Base-by-base conservation (phyloP, 2,888 invertebrate genomes). In the Empis stercorea region DNA sequence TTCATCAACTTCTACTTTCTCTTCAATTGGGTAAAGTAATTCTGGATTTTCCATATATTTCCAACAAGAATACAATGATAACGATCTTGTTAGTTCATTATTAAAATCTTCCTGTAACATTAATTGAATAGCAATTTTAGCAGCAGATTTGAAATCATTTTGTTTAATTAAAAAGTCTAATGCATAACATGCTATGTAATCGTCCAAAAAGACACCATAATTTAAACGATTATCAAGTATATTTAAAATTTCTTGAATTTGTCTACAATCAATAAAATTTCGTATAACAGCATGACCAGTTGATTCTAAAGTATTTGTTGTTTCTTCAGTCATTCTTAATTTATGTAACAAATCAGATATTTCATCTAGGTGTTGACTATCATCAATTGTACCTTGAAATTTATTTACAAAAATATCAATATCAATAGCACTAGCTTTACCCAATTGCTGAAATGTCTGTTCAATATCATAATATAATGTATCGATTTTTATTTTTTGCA, bases 161-260 rank as follows among this genome's bases (percentile, higher is more conserved):
- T 73, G 69, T 59, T 81, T 79, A 47, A 95, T 68, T 57, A 88
- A 81, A 47, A 76, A 74, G 62, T 95, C 84, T 70, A 96, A 73
- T 34, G 93, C 67, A 44, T 94, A 71, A 65, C 88, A 91, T 10
- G 81, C 81, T 30, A 79, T 74, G 56, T 80, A 84, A 50, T 79
- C 68, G 68, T 96, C 92, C n/a, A 91, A 77, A 62, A 95, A 95
- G 30, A 97, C 68, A 2, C 97, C 97, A 72, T 85, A 96, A 60
- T 84, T 84, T 14, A 87, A 64, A 46, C 88, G 81, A 63, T 94
- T 85, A 59, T 84, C 78, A 41, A 96, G 70, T 9, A 92, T 73
- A 14, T 76, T 71, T 1, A 91, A 61, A 13, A 95, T 68, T 46
- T 82, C 78, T 14, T 79, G 74, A 46, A 47, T 52, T 52, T 34